Evolutionary conservation across 2,888 invertebrate species (phyloP).

Genomic region (Eupithecia vulgata): DNA sequence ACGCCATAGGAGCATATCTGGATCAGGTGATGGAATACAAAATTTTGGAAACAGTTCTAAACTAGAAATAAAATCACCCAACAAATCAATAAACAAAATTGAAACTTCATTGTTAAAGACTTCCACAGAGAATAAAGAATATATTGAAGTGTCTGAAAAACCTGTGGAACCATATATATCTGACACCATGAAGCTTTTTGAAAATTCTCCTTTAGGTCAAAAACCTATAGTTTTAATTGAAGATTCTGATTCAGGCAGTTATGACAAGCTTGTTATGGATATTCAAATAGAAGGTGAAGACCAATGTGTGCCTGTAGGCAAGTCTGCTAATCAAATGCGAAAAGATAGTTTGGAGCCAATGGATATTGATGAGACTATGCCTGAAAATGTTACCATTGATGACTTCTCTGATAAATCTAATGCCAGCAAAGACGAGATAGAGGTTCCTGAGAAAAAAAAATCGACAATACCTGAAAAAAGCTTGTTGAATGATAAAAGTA

Average conservation of each 20-base stretch:
- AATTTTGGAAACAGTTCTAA: conserved; percentile 29
- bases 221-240: conserved; percentile 61
- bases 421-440: conserved; percentile 32
- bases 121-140: conserved; percentile 30
- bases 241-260: conserved; percentile 63
- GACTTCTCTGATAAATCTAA: conserved; percentile 47
- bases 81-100: conserved; percentile 30
- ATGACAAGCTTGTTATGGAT: conserved; percentile 43
- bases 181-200: conserved; percentile 55
- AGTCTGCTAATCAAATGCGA: conserved; percentile 43
- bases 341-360: conserved; percentile 69
- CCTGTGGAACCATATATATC: conserved; percentile 35
- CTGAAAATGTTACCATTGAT: conserved; percentile 58
- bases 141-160: conserved; percentile 5
- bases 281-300: conserved; percentile 52
- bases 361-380: conserved; percentile 78
- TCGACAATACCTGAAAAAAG: conserved; percentile 25
- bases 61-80: conserved; percentile 29
- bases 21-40: conserved; percentile 55
- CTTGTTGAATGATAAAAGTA: conserved; percentile 27
- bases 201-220: conserved; percentile 50
- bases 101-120: conserved; percentile 1
- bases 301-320: conserved; percentile 71
- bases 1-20: conserved; percentile 47
- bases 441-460: conserved; percentile 26